Evolutionary conservation across 2,888 invertebrate genomes (phyloP), one percentile per base, ranked within the genome.

Genomic region (Himalopsyche japonica): DNA sequence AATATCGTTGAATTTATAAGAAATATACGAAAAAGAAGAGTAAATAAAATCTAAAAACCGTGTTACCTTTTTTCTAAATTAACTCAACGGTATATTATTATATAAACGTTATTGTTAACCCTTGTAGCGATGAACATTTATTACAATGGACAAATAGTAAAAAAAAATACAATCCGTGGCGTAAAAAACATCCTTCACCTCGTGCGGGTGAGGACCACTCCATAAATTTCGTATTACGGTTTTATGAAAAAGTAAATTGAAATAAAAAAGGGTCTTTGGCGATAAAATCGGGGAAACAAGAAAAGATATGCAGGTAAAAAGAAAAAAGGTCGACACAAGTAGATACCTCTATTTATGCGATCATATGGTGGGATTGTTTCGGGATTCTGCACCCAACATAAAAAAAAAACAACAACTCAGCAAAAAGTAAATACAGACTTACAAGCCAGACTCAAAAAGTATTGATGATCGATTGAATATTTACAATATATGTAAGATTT

Each of bases 171-270:
- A 78, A 79, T 77, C 32, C 47, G 80, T 80, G 82, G 80, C 82
- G 82, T 82, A 85, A 82, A 85, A 84, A 43, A 84, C 84, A 84
- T 84, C 84, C 84, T 82, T 80, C 80, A 48, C 79, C 32, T 30
- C 76, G 83, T 76, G 70, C 57, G 70, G 77, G 79, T 70, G 27
- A 76, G 70, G 82, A 78, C 32, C 84, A 80, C 81, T 81, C 78
- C 85, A 85, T 85, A 83, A 85, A 85, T 83, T 80, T 84, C 79
- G 49, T 82, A 85, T 85, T 83, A 84, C 85, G 76, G 77, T 85
- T 83, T 85, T 85, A 85, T 85, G 85, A 85, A 83, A 85, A 83
- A 85, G 70, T 82, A 85, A 85, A 85, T 83, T 85, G 83, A 84
- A 85, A 85, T 82, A 82, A 85, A 85, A 82, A 85, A 84, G 79